Evolutionary conservation across 2,888 invertebrate genomes (phyloP), one percentile per base, ranked within the genome.

Genomic region (Erynnis tages): DNA sequence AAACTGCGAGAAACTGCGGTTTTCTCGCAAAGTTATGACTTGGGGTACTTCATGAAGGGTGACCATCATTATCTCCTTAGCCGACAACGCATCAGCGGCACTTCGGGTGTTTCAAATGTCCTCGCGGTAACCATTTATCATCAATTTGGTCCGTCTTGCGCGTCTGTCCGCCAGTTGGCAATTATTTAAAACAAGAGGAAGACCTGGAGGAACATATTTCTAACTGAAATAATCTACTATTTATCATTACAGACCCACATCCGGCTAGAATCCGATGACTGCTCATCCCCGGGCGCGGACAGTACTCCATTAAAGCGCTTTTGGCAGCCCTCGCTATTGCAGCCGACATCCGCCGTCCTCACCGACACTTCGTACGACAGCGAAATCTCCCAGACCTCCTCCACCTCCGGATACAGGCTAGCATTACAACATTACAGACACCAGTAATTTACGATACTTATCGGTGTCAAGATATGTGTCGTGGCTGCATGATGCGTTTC

Each of bases 381-480:
- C 72, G 94, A 94, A 73, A 92, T 95, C 54, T 95, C 95, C 2
- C 94, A 95, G 76, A 95, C 95, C 0, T 96, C 96, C 0, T 96
- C 96, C 62, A 96, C 96, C 11, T 96, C 96, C 1, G 96, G 96
- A 56, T 96, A 96, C 79, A 95, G 95, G 76, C 93, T 91, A 76
- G 92, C 52, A 52, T 52, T 38, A 30, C 52, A 13, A 44, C 43
- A 41, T 43, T 50, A 27, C 41, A 7, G 17, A 41, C 56, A 60
- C 59, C 69, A 63, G 67, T 73, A 72, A 70, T 54, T 46, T 25
- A 44, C 32, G 27, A 25, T 54, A 38, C 44, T 34, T 27, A 35
- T 35, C 35, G 16, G 11, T 35, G 10, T 17, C 35, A 16, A 5
- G 35, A 35, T 35, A 35, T 32, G 46, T 55, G 54, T 54, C 45